Base-by-base conservation (phyloP, 2,888 invertebrate species). In the Muschampia plurimacula region DNA sequence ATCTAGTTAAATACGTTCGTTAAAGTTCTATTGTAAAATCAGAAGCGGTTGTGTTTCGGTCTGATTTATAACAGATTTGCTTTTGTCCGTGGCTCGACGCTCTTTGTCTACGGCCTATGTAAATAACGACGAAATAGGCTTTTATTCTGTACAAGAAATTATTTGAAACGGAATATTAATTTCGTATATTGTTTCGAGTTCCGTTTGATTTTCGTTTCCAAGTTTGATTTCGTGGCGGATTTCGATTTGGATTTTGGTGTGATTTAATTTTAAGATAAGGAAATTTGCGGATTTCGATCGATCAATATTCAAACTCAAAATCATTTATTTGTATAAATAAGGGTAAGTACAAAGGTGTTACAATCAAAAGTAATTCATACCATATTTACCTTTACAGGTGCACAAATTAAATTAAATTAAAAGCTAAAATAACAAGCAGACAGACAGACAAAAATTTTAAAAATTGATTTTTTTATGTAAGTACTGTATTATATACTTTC, bases 21-120 rank as follows among this genome's bases (percentile, higher is more conserved):
- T 77, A 77, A 77, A 78, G 74, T 76, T 75, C 74, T 73, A 76
- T 75, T 79, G 78, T 78, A 75, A 73, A 75, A 75, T 75, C 74
- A 73, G 74, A 68, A 69, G 57, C 41, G 69, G 76, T 77, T 76
- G 77, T 78, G 77, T 77, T 75, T 70, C 74, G 69, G 72, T 46
- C 67, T 74, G 69, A 77, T 77, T 77, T 78, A 77, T 76, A 76
- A 74, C 74, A 70, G 60, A 68, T 74, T 74, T 62, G 70, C 76
- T 72, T 77, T 79, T 78, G 78, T 79, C 75, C 63, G 63, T n/a
- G 65, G 70, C 55, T 41, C 46, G 22, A 15, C 46, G 10, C 46
- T 8, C 46, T 66, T 71, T 65, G 49, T 60, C 49, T 66, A 12
- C 3, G 15, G 36, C 39, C 71, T 66, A 60, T 60, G 59, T 59